Base-by-base conservation (phyloP, 53 echinoderm and acorn worm genomes). In the Antedon mediterranea region DNA sequence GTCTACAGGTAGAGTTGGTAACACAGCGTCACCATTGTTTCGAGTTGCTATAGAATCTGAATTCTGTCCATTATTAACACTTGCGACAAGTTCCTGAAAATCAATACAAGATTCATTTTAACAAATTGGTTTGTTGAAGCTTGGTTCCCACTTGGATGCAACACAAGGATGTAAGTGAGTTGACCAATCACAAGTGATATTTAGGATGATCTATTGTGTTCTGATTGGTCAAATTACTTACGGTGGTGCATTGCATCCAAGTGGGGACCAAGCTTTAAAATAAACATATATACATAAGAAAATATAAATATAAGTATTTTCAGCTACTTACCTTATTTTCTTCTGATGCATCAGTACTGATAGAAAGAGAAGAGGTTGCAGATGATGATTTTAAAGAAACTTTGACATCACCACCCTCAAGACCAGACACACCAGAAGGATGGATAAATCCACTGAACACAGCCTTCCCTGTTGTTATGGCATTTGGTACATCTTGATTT, bases 401-500 rank as follows among this genome's bases (percentile, higher is more conserved):
- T 7, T 28, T 33, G 0, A 0, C 72, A 3, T 4, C 44, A 28
- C 32, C 71, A 4, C 32, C 43, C 0, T 34, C 27, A 20, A 82
- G 77, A 0, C 88, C 83, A 43, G 43, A n/a, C 5, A 84, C 88
- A 7, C 73, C 86, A 20, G 70, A 32, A 0, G 91, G 91, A 30
- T 78, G 74, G 31, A 91, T 31, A 71, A 85, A 91, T 7, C 91
- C 91, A 76, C 76, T 82, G 80, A 80, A 87, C 75, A 72, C 88
- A 0, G 84, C 91, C 33, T 43, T 77, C 72, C 86, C 90, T 14
- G 73, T 73, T 34, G 32, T 14, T 0, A 28, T 43, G 18, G 79
- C 70, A 31, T 28, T 75, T 29, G 30, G 29, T 30, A 6, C 57
- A 57, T 57, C 57, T 11, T 6, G 28, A 6, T 78, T 28, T 29